A percentile compares a stretch with the other conserved stretches of the same genome.
Evolutionary conservation across 2,113 vertebrate genomes (phyloP).

Genomic region (Conger conger): DNA sequence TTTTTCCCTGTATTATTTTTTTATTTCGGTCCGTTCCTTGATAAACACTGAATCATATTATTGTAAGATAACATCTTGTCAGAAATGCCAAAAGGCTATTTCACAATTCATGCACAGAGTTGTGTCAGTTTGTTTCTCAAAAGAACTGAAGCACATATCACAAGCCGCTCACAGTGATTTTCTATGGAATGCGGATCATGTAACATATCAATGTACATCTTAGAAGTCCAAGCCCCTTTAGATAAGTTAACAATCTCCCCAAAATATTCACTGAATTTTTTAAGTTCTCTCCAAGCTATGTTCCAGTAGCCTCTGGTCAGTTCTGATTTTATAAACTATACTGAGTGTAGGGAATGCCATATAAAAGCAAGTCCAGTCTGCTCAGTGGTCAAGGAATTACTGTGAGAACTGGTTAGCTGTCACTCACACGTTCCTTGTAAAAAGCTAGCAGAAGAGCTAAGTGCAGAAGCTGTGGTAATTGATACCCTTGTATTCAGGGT

Average conservation of each 20-base stretch:
- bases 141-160: background rate
- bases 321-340: background rate
- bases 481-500: conserved; percentile 56
- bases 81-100: conserved; percentile 11
- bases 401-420: conserved; percentile 43
- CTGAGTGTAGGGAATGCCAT: background rate
- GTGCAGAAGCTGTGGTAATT: conserved; percentile 55
- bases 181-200: background rate
- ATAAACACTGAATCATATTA: conserved; percentile 46
- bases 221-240: too few species aligned
- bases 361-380: conserved; percentile 18
- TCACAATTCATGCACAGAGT: background rate
- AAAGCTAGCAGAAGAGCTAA: conserved; percentile 44
- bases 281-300: background rate
- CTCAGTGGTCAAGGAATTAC: conserved; percentile 15
- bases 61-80: conserved; percentile 50
- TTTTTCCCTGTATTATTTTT: conserved; percentile 12
- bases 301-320: background rate
- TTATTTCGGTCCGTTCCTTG: conserved; percentile 45
- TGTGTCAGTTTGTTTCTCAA: background rate
- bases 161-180: background rate
- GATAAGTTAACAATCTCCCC: background rate
- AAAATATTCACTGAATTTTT: background rate
- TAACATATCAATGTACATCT: background rate
- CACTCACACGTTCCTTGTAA: conserved; percentile 52